Evolutionary conservation across 2,888 invertebrate species (phyloP).

Genomic region (Catocala sponsa): DNA sequence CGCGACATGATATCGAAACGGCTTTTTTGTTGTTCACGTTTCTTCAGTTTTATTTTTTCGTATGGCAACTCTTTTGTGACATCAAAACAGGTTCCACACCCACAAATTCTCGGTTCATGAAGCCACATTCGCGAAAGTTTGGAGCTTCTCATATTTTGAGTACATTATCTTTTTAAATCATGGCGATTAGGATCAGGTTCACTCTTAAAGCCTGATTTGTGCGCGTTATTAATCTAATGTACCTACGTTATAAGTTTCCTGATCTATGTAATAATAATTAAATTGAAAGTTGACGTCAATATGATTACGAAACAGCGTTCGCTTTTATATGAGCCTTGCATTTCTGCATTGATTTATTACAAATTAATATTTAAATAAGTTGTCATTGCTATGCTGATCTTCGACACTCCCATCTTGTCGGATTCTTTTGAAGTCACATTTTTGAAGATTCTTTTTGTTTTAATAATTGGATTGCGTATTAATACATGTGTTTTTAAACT

Average conservation of each 20-base stretch:
- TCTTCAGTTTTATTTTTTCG: conserved; percentile 49
- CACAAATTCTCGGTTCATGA: conserved; percentile 58
- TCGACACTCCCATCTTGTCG: background rate
- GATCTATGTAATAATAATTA: no score
- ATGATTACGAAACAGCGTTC: background rate
- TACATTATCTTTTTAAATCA: conserved; percentile 21
- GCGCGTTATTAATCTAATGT: background rate
- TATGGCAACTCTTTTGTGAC: conserved; percentile 53
- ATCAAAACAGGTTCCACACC: conserved; percentile 72
- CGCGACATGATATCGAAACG: conserved; percentile 57
- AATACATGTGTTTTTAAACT: conserved; percentile 9
- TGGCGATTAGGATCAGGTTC: no score
- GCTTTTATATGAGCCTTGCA: background rate
- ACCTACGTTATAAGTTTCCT: no score
- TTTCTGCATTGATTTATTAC: conserved; percentile 2
- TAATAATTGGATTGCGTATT: no score
- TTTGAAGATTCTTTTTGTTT: conserved; percentile 19
- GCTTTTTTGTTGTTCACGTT: conserved; percentile 45
- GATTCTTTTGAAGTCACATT: conserved; percentile 10
- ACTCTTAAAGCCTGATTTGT: conserved; percentile 3
- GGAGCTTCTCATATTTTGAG: conserved; percentile 28
- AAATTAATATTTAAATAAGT: background rate
- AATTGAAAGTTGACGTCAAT: background rate
- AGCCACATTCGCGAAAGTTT: conserved; percentile 63
- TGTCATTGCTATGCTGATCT: background rate